A percentile compares a stretch with the other conserved stretches of the same genome.
Evolutionary conservation across 2,113 vertebrate genomes (phyloP).

Genomic region (Phocoena phocoena): DNA sequence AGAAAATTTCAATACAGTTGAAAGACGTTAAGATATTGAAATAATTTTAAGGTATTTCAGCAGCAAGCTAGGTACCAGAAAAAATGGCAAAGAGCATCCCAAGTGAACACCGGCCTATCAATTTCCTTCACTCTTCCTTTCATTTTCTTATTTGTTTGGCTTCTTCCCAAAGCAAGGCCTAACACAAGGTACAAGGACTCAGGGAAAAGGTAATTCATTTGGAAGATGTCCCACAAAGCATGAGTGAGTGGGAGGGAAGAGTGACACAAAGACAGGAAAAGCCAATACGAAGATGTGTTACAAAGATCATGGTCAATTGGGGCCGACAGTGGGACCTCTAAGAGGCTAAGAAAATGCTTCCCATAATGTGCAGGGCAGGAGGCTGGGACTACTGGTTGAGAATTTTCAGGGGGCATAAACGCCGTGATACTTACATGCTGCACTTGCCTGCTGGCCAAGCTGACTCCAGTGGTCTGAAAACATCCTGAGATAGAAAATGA

Average conservation of each 20-base stretch:
- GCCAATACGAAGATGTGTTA: neutral
- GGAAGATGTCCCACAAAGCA: neutral
- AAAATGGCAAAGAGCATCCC: neutral
- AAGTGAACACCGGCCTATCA: neutral
- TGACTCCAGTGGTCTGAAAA: neutral
- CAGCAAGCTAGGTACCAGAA: neutral
- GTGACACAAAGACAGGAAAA: neutral
- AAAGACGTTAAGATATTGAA: neutral
- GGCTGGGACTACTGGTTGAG: neutral
- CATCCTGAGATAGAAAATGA: neutral
- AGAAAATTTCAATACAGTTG: neutral
- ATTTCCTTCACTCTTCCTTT: neutral
- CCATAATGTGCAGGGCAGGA: neutral
- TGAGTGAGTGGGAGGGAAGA: neutral
- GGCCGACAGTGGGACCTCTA: neutral
- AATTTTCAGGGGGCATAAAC: neutral
- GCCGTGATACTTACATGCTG: neutral
- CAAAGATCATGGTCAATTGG: neutral
- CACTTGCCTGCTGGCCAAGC: neutral
- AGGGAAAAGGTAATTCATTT: neutral
- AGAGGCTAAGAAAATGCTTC: neutral
- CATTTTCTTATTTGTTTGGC: neutral
- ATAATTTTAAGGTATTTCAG: neutral
- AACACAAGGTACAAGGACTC: neutral
- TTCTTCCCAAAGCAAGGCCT: neutral